Conservation (phyloP, 2,113 vertebrate genomes). For the Cyphomyrus discorhynchus region DNA sequence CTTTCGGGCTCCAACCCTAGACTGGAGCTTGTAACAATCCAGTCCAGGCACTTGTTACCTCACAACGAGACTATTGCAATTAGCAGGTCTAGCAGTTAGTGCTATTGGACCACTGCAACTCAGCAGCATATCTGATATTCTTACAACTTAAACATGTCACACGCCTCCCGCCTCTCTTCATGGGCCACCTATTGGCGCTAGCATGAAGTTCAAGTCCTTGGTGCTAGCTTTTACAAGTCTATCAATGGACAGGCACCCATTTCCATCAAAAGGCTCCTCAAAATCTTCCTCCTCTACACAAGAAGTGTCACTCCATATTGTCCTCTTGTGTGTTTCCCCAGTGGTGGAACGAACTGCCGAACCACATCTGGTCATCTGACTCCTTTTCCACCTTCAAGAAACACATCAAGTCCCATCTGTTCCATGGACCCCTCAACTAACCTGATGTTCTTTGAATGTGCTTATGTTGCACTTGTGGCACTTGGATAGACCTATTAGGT, state of each 20-base stretch:
- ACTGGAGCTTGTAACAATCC: neutral
- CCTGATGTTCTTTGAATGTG: neutral
- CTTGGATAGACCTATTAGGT: neutral
- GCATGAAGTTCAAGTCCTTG: neutral
- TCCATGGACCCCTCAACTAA: neutral
- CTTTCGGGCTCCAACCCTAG: no score
- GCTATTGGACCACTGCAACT: neutral
- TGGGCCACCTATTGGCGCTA: neutral
- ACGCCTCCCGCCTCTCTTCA: neutral
- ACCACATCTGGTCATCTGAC: neutral
- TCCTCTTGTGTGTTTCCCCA: neutral
- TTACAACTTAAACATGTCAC: neutral
- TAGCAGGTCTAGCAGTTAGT: neutral
- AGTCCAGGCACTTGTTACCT: neutral
- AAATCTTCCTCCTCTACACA: neutral
- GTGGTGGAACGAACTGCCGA: neutral
- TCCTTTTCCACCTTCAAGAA: neutral
- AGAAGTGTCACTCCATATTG: neutral
- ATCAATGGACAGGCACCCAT: neutral
- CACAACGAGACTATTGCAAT: no score
- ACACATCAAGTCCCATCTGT: neutral
- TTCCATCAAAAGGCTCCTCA: neutral
- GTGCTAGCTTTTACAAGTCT: neutral
- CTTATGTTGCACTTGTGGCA: neutral
- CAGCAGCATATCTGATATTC: neutral